Percentiles rank a stretch among this genome's conserved stretches.
Conservation (phyloP, 2,113 vertebrate species). For the Corythoichthys intestinalis region DNA sequence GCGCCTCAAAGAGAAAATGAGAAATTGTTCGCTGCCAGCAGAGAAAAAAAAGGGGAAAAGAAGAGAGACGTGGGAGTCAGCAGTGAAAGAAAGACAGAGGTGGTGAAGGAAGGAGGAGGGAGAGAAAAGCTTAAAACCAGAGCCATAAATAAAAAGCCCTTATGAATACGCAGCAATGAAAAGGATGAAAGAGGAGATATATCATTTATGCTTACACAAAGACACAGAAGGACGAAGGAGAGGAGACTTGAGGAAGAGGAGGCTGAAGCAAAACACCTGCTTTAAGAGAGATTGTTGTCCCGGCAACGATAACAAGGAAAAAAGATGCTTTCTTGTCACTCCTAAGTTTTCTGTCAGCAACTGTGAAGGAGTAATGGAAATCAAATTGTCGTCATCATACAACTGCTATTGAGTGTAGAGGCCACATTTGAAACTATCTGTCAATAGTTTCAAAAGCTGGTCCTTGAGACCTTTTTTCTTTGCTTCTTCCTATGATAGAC, state of each 20-base stretch:
- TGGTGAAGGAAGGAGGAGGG: neutral
- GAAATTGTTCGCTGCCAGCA: constrained; percentile 3
- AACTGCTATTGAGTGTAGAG: neutral
- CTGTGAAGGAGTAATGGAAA: neutral
- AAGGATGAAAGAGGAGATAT: neutral
- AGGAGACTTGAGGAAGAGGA: neutral
- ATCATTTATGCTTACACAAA: neutral
- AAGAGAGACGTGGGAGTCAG: neutral
- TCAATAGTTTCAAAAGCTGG: neutral
- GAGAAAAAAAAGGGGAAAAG: neutral
- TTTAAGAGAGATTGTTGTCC: neutral
- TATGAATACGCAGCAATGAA: constrained; percentile 1
- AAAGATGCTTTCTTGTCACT: neutral
- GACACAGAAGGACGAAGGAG: neutral
- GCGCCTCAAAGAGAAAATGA: neutral
- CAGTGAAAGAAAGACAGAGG: neutral
- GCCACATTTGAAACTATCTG: neutral
- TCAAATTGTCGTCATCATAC: neutral
- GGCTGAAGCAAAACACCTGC: neutral
- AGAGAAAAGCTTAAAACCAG: neutral
- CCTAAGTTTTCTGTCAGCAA: neutral
- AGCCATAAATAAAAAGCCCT: constrained; percentile 1
- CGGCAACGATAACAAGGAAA: neutral
- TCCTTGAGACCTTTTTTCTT: neutral
- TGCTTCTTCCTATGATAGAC: neutral